phyloP scores from a whole-genome alignment of 1,140 invertebrate genomes.

The Drosophila malerkotliana region DNA sequence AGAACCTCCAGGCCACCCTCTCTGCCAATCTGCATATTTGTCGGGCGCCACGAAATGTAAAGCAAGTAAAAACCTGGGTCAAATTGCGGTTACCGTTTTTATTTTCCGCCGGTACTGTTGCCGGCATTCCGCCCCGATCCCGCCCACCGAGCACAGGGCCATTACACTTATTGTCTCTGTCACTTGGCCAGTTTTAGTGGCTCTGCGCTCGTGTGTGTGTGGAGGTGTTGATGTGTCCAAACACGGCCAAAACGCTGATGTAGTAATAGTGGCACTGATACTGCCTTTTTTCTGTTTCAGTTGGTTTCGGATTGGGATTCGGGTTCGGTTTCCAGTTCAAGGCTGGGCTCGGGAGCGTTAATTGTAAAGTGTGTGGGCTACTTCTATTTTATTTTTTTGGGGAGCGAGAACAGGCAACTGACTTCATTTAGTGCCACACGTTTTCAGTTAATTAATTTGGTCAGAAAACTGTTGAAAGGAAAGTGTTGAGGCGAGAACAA shows the following conservation, averaged over 20 bases:
- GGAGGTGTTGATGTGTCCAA: constrained; percentile 68
- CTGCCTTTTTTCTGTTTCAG: constrained; percentile 25
- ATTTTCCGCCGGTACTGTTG: constrained; percentile 35
- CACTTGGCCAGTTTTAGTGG: constrained; percentile 17
- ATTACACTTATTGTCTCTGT: constrained; percentile 43
- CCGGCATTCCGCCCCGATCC: constrained; percentile 5
- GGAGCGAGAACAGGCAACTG: constrained; percentile 37
- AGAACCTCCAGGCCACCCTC: neutral
- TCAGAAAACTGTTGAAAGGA: neutral
- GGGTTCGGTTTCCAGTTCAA: constrained; percentile 23
- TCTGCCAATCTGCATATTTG: constrained; percentile 78
- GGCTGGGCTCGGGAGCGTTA: constrained; percentile 55
- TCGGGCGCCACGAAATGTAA: constrained; percentile 70
- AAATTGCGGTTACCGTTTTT: constrained; percentile 76
- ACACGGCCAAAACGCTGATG: constrained; percentile 35
- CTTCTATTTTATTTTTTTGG: constrained; percentile 8
- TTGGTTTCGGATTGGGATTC: constrained; percentile 3
- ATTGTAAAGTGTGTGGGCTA: constrained; percentile 55
- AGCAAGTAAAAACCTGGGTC: constrained; percentile 75
- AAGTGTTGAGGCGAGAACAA: constrained; percentile 9
- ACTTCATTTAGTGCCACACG: constrained; percentile 72
- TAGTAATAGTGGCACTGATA: constrained; percentile 33
- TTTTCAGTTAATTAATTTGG: constrained; percentile 74
- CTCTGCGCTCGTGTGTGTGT: constrained; percentile 33
- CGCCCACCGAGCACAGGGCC: neutral